Evolutionary conservation across 2,797 vertebrate genomes (phyloP), one percentile per base, ranked within the genome.

Genomic region (Fistularia tabacaria): DNA sequence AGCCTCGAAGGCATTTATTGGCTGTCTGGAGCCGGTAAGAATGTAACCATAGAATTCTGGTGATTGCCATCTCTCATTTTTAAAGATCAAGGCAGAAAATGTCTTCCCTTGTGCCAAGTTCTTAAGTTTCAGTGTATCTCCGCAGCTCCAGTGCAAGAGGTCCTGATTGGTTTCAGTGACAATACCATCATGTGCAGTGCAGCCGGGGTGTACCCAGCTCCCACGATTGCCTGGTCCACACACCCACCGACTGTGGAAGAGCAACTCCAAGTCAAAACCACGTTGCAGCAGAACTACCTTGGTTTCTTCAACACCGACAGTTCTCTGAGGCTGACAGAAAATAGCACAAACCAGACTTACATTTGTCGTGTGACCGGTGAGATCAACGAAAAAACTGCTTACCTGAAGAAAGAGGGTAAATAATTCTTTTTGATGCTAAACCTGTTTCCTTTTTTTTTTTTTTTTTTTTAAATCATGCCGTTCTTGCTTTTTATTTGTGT

Each of bases 181-280:
- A 10, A 55, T 4, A 38, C 36, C 0, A 48, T 66, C 43, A 14
- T n/a, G 44, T 72, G 63, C 5, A 7, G 36, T 10, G 63, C 63
- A 9, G 13, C 14, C 3, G 40, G 59, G 3, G 25, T 62, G 14
- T 66, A 36, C 51, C 69, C 69, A 6, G n/a, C 44, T 41, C 69
- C 69, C 1, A 41, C n/a, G 0, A 36, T 71, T 42, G 37, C 38
- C 39, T 71, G 69, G 69, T 62, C 63, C 0, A 62, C 59, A 5
- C 15, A 62, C 14, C 63, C 69, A 7, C 59, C 43, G 0, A 46
- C 9, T 9, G 62, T 57, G 0, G 3, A 5, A 9, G 10, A 10
- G 14, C 37, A 43, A 6, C 43, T 71, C n/a, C 37, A 39, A 8
- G 51, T 43, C 43, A 54, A 51, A 11, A 66, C 64, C 6, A 37